Evolutionary conservation across 2,113 vertebrate genomes (phyloP), one percentile per base, ranked within the genome.

Genomic region (Scalopus aquaticus): DNA sequence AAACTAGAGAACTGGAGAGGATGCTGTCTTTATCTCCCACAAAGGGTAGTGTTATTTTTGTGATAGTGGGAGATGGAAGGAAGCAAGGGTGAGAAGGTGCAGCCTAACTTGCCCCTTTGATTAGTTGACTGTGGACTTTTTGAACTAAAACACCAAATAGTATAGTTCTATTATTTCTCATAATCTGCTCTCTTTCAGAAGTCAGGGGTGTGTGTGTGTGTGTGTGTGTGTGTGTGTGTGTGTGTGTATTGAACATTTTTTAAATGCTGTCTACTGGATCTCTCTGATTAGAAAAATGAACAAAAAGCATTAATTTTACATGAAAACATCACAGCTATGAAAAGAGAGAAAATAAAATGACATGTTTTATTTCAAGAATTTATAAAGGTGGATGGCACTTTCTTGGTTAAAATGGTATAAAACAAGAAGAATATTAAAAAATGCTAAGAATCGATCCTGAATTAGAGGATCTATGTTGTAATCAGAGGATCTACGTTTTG

Each of bases 321-420:
- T 65, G 65, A 92, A 91, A 73, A 24, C 56, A n/a, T 54, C 30
- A 87, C 26, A 73, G 20, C 30, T 76, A 56, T 39, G 32, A 58
- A 30, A 35, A 92, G 26, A 82, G 69, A 78, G 6, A 1, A 80
- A 90, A 64, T 30, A 78, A 28, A 90, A 90, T 58, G 28, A 28
- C 20, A 13, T 37, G 13, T 56, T 77, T 92, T 82, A 95, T 78
- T 91, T 95, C 42, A 95, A 86, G 58, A 16, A 95, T 56, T 65
- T 80, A 64, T 42, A 79, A 89, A 94, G 58, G 72, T 56, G 5
- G 28, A 81, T 67, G 32, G 7, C 9, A 51, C 0, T 28, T 32
- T 91, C 94, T 93, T 92, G 16, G 51, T 70, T 49, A 73, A 60
- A 84, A 49, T 0, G 69, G 58, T 3, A 30, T 93, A 64, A 90